Evolutionary conservation across 1,140 invertebrate genomes (phyloP).

Genomic region (Steinernema khuongi): DNA sequence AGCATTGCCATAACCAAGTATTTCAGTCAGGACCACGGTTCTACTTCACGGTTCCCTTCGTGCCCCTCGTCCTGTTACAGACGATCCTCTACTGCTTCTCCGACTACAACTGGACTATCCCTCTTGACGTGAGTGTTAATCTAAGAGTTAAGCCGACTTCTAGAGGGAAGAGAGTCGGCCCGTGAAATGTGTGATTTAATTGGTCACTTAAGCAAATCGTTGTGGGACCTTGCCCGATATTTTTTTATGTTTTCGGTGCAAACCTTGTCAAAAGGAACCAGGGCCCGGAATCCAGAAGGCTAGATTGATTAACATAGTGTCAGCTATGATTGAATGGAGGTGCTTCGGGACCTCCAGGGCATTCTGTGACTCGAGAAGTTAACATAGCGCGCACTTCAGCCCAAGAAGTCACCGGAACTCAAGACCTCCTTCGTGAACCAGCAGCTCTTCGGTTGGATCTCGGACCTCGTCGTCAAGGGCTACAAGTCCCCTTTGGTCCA

Average conservation of each 20-base stretch:
- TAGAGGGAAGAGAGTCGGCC: too few species aligned
- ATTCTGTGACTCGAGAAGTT: too few species aligned
- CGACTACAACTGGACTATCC: neutral
- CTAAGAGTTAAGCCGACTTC: too few species aligned
- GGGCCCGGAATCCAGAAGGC: too few species aligned
- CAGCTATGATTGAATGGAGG: too few species aligned
- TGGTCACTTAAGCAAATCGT: too few species aligned
- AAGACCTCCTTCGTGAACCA: neutral
- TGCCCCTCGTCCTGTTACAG: neutral
- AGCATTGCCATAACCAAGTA: neutral
- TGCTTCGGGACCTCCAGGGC: too few species aligned
- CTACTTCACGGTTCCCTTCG: neutral
- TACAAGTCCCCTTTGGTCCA: neutral
- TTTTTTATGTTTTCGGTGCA: neutral
- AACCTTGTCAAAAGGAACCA: too few species aligned
- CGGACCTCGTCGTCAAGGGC: neutral
- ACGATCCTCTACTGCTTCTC: neutral
- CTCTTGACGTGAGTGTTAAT: neutral
- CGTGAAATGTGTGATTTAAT: too few species aligned
- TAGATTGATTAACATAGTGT: too few species aligned
- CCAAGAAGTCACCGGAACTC: neutral
- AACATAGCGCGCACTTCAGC: too few species aligned
- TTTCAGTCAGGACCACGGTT: neutral
- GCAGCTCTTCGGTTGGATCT: neutral
- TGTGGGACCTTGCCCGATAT: neutral